phyloP scores from a whole-genome alignment of 1,140 invertebrate genomes.

The Drosophila aff. region DNA sequence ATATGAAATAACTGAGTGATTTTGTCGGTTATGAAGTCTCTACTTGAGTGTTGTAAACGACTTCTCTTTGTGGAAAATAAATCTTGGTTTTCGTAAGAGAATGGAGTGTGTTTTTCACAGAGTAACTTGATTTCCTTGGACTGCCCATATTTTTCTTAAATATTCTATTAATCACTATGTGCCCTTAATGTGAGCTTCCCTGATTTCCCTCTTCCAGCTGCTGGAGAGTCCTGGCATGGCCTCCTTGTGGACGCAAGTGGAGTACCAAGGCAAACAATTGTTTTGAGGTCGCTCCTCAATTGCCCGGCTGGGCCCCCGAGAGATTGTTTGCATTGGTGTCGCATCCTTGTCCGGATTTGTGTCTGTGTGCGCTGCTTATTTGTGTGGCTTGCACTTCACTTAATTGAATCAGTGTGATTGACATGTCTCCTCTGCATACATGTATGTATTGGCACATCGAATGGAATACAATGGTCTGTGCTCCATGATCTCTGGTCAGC shows the following conservation, averaged over 20 bases:
- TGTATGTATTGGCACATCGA: slow-evolving; percentile 8
- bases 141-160: background rate
- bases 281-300: slow-evolving; percentile 41
- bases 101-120: too few relatives aligned
- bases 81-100: background rate
- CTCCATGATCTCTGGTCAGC: slow-evolving; percentile 34
- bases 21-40: slow-evolving; percentile 5
- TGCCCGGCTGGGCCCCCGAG: slow-evolving; percentile 16
- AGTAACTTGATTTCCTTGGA: background rate
- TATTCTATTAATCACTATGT: slow-evolving; percentile 4
- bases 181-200: background rate
- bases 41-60: background rate
- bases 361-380: slow-evolving; percentile 5
- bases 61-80: background rate
- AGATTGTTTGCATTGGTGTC: slow-evolving; percentile 29
- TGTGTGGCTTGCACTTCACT: slow-evolving; percentile 64
- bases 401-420: slow-evolving; percentile 79
- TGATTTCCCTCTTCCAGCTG: background rate
- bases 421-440: slow-evolving; percentile 48
- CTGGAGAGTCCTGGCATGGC: slow-evolving; percentile 1
- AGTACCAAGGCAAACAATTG: slow-evolving; percentile 39
- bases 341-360: slow-evolving; percentile 15
- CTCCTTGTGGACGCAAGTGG: slow-evolving; percentile 24
- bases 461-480: background rate
- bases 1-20: slow-evolving; percentile 14